Evolutionary conservation across 2,888 invertebrate species (phyloP).

Genomic region (Rotaria macrura): DNA sequence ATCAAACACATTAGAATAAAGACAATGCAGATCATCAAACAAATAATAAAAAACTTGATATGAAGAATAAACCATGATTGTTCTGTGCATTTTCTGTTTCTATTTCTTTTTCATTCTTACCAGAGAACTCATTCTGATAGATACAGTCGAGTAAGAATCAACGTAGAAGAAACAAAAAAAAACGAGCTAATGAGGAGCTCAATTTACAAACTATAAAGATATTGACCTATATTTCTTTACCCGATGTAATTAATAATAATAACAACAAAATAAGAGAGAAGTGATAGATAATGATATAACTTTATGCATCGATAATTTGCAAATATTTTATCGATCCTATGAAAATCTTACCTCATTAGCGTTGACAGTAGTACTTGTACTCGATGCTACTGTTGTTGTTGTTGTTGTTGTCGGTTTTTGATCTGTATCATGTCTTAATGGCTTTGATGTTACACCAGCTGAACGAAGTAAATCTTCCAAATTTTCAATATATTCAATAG

Average conservation of each 20-base stretch:
- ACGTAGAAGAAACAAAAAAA: neutral
- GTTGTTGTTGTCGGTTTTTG: neutral
- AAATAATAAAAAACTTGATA: neutral
- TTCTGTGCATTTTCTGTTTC: neutral
- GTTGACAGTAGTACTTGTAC: neutral
- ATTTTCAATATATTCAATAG: conserved; percentile 87
- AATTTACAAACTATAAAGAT: neutral
- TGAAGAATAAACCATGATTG: neutral
- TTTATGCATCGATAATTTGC: too few species aligned
- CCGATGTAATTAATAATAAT: neutral
- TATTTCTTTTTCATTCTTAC: neutral
- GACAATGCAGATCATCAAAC: neutral
- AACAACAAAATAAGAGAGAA: too few species aligned
- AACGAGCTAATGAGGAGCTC: neutral
- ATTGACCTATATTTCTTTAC: neutral
- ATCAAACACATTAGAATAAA: neutral
- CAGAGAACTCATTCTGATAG: neutral
- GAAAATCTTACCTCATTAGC: too few species aligned
- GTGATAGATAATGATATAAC: neutral
- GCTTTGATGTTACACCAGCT: conserved; percentile 37
- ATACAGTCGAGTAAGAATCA: neutral
- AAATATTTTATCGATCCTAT: too few species aligned
- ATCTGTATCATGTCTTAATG: neutral
- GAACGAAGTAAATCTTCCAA: conserved; percentile 51
- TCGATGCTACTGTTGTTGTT: neutral